These are phyloP conservation scores for Delphinus delphis DNA, from an alignment of 2,113 vertebrate species.

Conservation along the genomic window DNA sequence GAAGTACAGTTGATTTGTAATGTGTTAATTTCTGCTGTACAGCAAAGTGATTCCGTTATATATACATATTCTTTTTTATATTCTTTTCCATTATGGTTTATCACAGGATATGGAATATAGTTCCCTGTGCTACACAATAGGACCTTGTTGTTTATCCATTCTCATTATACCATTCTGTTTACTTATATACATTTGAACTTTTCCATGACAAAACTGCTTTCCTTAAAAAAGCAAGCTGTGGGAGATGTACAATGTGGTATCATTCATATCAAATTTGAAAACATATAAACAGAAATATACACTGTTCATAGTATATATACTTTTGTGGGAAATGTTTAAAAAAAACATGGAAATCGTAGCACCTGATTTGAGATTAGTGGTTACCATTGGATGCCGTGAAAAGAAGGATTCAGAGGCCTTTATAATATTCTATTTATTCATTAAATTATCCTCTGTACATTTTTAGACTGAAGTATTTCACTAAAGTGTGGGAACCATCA, in stretches of 20 bases:
- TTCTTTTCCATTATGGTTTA: not conserved
- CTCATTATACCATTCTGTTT: not conserved
- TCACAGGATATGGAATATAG: not conserved
- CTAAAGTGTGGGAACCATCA: not conserved
- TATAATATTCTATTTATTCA: not conserved
- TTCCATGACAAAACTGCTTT: not conserved
- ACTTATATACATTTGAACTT: not conserved
- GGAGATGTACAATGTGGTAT: not conserved
- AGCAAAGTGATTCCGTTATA: not conserved
- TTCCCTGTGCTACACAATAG: not conserved
- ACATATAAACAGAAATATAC: not conserved
- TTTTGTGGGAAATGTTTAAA: not conserved
- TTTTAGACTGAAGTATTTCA: not conserved
- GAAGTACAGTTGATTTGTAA: not conserved
- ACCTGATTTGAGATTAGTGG: not conserved
- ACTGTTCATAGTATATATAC: not conserved
- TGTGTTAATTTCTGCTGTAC: not conserved
- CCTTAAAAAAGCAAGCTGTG: not conserved
- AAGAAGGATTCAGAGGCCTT: not conserved
- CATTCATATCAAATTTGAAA: slow-evolving; percentile 25
- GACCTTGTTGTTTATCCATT: not conserved
- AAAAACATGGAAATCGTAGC: not conserved
- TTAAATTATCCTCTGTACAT: not conserved
- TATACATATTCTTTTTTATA: not conserved
- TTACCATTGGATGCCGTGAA: not conserved